Percentiles rank a stretch among this genome's conserved stretches.
These are phyloP conservation scores for Ophonus ardosiacus DNA, from an alignment of 2,888 invertebrate species.

Conservation along the genomic window DNA sequence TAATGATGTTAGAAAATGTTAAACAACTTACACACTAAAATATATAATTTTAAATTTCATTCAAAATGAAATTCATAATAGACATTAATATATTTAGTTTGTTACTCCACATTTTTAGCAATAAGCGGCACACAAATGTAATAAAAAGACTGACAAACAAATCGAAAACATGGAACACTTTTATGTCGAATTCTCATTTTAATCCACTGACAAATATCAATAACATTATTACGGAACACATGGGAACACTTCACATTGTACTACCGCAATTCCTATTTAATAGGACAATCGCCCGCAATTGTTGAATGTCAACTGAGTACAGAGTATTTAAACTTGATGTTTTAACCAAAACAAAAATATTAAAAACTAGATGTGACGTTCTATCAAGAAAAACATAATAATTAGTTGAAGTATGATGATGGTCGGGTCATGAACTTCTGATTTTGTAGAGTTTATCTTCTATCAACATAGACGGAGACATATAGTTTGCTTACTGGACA, in stretches of 20 bases:
- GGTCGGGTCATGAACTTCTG: slow-evolving; percentile 46
- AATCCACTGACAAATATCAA: background rate
- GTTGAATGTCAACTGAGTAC: slow-evolving; percentile 33
- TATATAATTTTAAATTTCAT: no score
- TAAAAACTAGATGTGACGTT: slow-evolving; percentile 45
- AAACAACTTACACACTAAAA: no score
- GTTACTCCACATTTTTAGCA: background rate
- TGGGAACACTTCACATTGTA: background rate
- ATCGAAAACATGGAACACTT: slow-evolving; percentile 62
- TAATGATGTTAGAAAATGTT: no score
- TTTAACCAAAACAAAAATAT: slow-evolving; percentile 52
- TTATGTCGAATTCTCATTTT: slow-evolving; percentile 60
- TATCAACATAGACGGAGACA: background rate
- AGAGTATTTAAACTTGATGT: slow-evolving; percentile 23
- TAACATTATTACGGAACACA: background rate
- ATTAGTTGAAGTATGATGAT: slow-evolving; percentile 44
- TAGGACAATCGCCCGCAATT: background rate
- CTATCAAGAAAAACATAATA: slow-evolving; percentile 44
- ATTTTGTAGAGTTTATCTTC: slow-evolving; percentile 19
- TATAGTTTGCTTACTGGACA: background rate
- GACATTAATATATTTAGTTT: background rate
- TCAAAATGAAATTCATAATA: no score
- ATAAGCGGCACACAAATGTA: slow-evolving; percentile 30
- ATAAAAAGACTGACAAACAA: slow-evolving; percentile 62
- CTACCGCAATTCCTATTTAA: background rate